Evolutionary conservation across 2,888 invertebrate genomes (phyloP).

Genomic region (Ochropacha duplaris): DNA sequence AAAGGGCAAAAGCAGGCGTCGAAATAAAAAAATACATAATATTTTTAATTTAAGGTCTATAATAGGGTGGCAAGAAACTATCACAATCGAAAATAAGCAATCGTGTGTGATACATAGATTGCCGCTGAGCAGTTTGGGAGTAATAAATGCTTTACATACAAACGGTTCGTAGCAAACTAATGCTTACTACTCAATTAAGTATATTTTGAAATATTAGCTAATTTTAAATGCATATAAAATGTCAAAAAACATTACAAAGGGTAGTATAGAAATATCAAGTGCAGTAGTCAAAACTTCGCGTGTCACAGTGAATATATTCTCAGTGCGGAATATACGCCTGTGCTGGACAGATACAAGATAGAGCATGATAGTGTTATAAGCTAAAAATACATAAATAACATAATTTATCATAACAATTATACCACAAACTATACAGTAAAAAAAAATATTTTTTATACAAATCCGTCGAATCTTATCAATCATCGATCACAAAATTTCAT

Average conservation of each 20-base stretch:
- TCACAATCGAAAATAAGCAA: slow-evolving; percentile 68
- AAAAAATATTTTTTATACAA: slow-evolving; percentile 60
- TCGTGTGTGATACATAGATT: slow-evolving; percentile 51
- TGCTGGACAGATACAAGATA: slow-evolving; percentile 34
- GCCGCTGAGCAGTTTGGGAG: slow-evolving; percentile 43
- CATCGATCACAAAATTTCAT: slow-evolving; percentile 58
- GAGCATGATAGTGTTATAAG: slow-evolving; percentile 28
- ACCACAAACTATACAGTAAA: slow-evolving; percentile 74
- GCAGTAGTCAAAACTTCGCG: slow-evolving; percentile 7
- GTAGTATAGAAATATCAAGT: slow-evolving; percentile 1
- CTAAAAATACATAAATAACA: slow-evolving; percentile 55
- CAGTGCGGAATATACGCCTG: slow-evolving; percentile 48
- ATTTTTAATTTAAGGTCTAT: slow-evolving; percentile 36
- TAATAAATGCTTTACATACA: slow-evolving; percentile 25
- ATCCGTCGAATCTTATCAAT: slow-evolving; percentile 59
- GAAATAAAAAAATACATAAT: slow-evolving; percentile 44
- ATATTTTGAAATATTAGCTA: slow-evolving; percentile 9
- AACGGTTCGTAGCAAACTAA: slow-evolving; percentile 18
- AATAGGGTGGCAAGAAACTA: slow-evolving; percentile 75
- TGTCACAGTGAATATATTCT: slow-evolving; percentile 46
- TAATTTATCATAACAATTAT: slow-evolving; percentile 57
- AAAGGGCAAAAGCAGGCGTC: slow-evolving; percentile 55
- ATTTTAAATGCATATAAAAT: slow-evolving; percentile 5
- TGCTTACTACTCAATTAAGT: slow-evolving; percentile 26
- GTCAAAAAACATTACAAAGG: slow-evolving; percentile 2